Percentiles rank a stretch among this genome's conserved stretches.
Conservation (phyloP, 1,140 invertebrate species). For the Ptiloglossa arizonensis region DNA sequence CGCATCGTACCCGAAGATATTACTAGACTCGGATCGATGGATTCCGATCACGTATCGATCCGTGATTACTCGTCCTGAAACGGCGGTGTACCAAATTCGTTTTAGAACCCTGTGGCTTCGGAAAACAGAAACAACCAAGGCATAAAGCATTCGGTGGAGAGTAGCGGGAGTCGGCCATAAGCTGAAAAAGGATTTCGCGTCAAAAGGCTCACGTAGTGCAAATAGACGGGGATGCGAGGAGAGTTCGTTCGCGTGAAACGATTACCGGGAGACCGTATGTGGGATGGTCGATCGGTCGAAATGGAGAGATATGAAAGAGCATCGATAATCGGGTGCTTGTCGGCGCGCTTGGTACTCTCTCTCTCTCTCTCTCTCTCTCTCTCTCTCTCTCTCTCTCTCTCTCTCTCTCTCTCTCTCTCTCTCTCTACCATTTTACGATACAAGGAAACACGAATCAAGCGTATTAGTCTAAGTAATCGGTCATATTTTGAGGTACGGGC, state of each 20-base stretch:
- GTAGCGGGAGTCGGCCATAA: background rate
- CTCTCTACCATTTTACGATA: background rate
- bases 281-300: background rate
- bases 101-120: background rate
- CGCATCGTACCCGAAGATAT: conserved; percentile 33
- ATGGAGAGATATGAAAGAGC: conserved; percentile 10
- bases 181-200: background rate
- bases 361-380: background rate
- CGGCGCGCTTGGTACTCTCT: no score
- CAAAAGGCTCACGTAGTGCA: conserved; percentile 4
- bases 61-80: conserved; percentile 44
- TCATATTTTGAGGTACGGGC: background rate
- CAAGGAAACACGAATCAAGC: conserved; percentile 1
- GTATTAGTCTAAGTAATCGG: conserved; percentile 15
- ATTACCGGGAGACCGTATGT: background rate
- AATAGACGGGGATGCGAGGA: background rate
- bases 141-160: background rate
- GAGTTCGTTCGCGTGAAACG: conserved; percentile 10
- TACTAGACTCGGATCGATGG: conserved; percentile 23
- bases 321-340: background rate
- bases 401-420: no score
- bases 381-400: background rate
- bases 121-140: background rate
- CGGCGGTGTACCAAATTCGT: conserved; percentile 4
- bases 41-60: conserved; percentile 53